Conservation (phyloP, 2,888 invertebrate genomes). For the Dryadula phaetusa region DNA sequence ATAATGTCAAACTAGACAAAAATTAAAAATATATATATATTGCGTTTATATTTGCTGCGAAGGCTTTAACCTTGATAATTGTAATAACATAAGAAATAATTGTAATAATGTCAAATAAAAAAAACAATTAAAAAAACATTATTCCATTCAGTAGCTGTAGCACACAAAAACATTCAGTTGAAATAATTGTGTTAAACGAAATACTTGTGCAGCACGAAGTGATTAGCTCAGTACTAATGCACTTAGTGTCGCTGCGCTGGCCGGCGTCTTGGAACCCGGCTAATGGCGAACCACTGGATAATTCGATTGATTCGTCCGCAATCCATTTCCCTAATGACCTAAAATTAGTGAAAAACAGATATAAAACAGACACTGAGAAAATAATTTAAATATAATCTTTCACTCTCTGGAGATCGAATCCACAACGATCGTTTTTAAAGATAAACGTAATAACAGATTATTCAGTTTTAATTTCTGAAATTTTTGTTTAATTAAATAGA, state of each 20-base stretch:
- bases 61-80: too few relatives aligned
- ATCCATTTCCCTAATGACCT: conserved; percentile 40
- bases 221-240: conserved; percentile 42
- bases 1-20: too few relatives aligned
- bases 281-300: conserved; percentile 43
- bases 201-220: conserved; percentile 37
- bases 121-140: neutral
- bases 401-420: neutral
- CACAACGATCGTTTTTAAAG: too few relatives aligned
- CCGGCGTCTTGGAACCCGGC: conserved; percentile 43
- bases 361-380: too few relatives aligned
- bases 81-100: too few relatives aligned
- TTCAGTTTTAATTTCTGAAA: too few relatives aligned
- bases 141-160: neutral
- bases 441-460: too few relatives aligned
- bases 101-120: neutral
- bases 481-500: too few relatives aligned
- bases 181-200: conserved; percentile 36
- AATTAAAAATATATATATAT: too few relatives aligned
- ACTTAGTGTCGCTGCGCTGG: conserved; percentile 36
- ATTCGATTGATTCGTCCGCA: conserved; percentile 41
- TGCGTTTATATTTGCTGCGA: too few relatives aligned
- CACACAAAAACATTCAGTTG: conserved; percentile 13
- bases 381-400: too few relatives aligned
- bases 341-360: conserved; percentile 19